phyloP scores from a whole-genome alignment of 2,888 invertebrate genomes.

The Leucoma salicis region DNA sequence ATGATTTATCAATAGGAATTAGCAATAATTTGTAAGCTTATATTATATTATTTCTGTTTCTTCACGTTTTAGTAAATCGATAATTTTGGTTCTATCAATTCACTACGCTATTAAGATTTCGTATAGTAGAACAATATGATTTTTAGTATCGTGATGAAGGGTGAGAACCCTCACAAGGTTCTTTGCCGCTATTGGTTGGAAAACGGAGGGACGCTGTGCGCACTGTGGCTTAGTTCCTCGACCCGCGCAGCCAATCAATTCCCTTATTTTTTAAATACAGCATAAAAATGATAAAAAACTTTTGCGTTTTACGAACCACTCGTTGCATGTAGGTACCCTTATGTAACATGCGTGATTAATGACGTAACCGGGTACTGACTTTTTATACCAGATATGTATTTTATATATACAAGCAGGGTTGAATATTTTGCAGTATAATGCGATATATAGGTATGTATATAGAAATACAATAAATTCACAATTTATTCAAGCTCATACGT shows the following conservation, averaged over 20 bases:
- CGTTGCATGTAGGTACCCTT: slow-evolving; percentile 48
- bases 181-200: slow-evolving; percentile 56
- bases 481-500: no score
- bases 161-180: slow-evolving; percentile 64
- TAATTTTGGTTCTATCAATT: slow-evolving; percentile 15
- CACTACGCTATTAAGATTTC: slow-evolving; percentile 27
- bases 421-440: neutral
- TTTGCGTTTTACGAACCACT: slow-evolving; percentile 47
- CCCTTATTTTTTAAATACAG: slow-evolving; percentile 79
- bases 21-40: no score
- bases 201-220: slow-evolving; percentile 54
- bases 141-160: slow-evolving; percentile 53
- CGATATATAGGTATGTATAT: neutral
- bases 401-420: neutral
- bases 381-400: slow-evolving; percentile 1
- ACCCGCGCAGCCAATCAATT: slow-evolving; percentile 79
- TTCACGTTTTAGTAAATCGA: slow-evolving; percentile 10
- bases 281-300: slow-evolving; percentile 73
- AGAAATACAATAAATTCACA: neutral
- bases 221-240: slow-evolving; percentile 40
- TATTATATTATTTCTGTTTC: neutral
- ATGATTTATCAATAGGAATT: no score
- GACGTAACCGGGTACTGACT: slow-evolving; percentile 5
- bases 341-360: slow-evolving; percentile 43
- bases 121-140: slow-evolving; percentile 25